Conservation (phyloP, 1,140 invertebrate genomes). For the Macrosteles quadrilineatus region DNA sequence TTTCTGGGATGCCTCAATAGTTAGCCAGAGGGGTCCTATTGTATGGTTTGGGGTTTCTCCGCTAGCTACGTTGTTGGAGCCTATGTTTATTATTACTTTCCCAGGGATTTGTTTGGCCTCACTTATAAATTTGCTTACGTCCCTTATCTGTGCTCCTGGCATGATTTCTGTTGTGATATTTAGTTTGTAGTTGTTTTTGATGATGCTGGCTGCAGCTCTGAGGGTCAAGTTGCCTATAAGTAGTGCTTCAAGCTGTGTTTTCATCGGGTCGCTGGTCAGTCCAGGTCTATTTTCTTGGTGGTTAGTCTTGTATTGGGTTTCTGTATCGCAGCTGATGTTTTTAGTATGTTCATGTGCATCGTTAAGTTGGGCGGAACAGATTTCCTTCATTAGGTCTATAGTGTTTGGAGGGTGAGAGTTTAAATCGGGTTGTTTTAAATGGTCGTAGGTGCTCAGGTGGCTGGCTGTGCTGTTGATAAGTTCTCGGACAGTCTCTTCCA, state of each 20-base stretch:
- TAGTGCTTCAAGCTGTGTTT: neutral
- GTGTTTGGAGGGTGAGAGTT: neutral
- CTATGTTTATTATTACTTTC: constrained; percentile 17
- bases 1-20: constrained; percentile 8
- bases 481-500: neutral
- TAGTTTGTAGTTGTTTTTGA: too few species aligned
- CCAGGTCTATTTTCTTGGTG: neutral
- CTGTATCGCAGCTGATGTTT: neutral
- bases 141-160: neutral
- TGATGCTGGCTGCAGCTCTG: too few species aligned
- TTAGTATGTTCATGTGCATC: neutral
- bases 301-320: neutral
- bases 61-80: neutral
- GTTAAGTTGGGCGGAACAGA: neutral
- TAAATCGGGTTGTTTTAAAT: too few species aligned
- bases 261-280: too few species aligned
- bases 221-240: too few species aligned
- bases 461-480: neutral
- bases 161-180: neutral
- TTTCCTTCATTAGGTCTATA: neutral
- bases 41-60: neutral
- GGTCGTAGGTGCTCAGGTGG: neutral
- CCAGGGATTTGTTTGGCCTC: neutral
- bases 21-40: constrained; percentile 14
- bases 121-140: neutral